Percentiles rank a stretch among this genome's conserved stretches.
Evolutionary conservation across 2,797 vertebrate genomes (phyloP).

Genomic region (Cheirogaleus major): DNA sequence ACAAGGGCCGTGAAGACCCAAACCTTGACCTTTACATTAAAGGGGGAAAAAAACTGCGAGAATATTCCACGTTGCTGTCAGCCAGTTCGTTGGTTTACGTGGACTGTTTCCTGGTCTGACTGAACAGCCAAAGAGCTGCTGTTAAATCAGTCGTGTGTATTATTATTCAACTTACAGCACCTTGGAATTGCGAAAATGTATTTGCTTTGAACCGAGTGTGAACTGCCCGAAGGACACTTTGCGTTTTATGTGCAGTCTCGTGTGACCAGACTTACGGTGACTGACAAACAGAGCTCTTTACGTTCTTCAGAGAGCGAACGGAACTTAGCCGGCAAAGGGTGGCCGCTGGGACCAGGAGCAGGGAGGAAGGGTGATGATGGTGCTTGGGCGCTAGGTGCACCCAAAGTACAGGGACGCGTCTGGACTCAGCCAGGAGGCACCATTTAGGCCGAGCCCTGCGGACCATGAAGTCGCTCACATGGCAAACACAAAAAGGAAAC

Average conservation of each 20-base stretch:
- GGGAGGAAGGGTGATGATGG: fast-evolving
- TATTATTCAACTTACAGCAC: not conserved
- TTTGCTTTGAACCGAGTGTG: not conserved
- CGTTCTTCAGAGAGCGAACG: fast-evolving
- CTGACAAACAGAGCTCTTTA: not conserved
- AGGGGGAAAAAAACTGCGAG: not conserved
- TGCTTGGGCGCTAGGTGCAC: fast-evolving
- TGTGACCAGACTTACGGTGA: not conserved
- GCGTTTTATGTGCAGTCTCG: too few species aligned
- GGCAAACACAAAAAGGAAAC: not conserved
- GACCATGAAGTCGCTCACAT: fast-evolving
- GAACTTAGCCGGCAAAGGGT: fast-evolving
- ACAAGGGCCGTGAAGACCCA: not conserved
- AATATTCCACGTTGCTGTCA: not conserved
- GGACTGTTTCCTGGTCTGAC: not conserved
- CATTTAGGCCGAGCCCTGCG: fast-evolving
- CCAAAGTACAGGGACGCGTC: fast-evolving
- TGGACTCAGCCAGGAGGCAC: not conserved
- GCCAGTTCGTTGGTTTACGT: not conserved
- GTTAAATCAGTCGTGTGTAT: not conserved
- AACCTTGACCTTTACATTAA: not conserved
- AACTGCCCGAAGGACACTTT: not conserved
- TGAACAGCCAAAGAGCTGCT: not conserved
- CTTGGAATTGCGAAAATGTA: not conserved
- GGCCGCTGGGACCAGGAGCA: not conserved